phyloP scores from a whole-genome alignment of 2,797 vertebrate species.

The Pteropus rufus region DNA sequence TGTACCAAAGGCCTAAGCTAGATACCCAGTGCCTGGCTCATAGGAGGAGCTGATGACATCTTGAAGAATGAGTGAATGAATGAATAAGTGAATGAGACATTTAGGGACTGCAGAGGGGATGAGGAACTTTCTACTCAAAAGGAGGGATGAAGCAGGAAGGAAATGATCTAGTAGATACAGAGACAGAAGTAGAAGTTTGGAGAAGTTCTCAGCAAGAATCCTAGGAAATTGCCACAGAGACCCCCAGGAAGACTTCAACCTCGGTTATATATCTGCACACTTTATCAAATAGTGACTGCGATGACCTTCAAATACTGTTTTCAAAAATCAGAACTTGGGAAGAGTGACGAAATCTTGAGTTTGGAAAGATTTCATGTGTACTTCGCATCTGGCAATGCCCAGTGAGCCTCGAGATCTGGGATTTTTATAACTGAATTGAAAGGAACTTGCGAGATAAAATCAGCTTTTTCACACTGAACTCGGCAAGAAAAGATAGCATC shows the following conservation, averaged over 20 bases:
- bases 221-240: not conserved
- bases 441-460: not conserved
- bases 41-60: not conserved
- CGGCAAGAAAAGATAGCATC: not conserved
- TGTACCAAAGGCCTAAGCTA: not conserved
- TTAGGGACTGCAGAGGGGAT: not conserved
- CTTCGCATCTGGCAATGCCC: not conserved
- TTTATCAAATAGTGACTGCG: not conserved
- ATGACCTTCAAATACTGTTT: not conserved
- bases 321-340: not conserved
- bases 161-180: not conserved
- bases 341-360: not conserved
- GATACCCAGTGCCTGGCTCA: too few relatives aligned
- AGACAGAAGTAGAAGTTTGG: not conserved
- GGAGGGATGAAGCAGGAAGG: not conserved
- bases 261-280: not conserved
- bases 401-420: not conserved
- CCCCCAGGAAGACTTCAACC: not conserved
- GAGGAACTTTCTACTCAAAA: not conserved
- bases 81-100: not conserved
- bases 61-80: not conserved
- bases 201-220: not conserved
- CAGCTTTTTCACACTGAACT: not conserved
- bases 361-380: not conserved
- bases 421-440: not conserved